Evolutionary conservation across 64 coral and sea anemone species (phyloP).

Genomic region (Dendronephthya gigantea): DNA sequence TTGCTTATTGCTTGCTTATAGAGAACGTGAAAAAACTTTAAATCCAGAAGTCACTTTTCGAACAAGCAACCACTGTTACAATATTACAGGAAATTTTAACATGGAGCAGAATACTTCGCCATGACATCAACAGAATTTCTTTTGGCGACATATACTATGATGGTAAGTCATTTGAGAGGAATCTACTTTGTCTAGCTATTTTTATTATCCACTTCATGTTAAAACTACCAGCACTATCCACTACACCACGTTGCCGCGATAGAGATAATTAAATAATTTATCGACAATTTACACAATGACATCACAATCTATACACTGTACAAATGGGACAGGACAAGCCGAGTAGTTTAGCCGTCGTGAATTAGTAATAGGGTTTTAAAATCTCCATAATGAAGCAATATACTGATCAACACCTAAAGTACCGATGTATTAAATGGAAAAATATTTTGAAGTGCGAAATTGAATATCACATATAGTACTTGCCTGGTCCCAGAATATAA

Average conservation of each 20-base stretch:
- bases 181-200: not conserved
- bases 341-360: not conserved
- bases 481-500: not conserved
- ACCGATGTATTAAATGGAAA: not conserved
- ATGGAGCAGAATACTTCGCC: not conserved
- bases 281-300: not conserved
- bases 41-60: not conserved
- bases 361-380: too few relatives aligned
- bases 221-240: not conserved
- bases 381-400: not conserved
- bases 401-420: not conserved
- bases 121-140: too few relatives aligned
- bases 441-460: not conserved
- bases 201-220: not conserved
- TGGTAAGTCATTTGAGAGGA: not conserved
- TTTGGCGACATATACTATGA: too few relatives aligned
- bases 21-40: not conserved
- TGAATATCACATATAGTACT: not conserved
- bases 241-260: not conserved
- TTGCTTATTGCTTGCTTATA: not conserved
- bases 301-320: not conserved
- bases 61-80: not conserved
- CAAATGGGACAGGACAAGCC: not conserved
- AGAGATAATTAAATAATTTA: slow-evolving; percentile 1
- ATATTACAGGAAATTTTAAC: not conserved